These are phyloP conservation scores for Caenorhabditis plicata DNA, from an alignment of 2,888 invertebrate species.

Conservation along the genomic window DNA sequence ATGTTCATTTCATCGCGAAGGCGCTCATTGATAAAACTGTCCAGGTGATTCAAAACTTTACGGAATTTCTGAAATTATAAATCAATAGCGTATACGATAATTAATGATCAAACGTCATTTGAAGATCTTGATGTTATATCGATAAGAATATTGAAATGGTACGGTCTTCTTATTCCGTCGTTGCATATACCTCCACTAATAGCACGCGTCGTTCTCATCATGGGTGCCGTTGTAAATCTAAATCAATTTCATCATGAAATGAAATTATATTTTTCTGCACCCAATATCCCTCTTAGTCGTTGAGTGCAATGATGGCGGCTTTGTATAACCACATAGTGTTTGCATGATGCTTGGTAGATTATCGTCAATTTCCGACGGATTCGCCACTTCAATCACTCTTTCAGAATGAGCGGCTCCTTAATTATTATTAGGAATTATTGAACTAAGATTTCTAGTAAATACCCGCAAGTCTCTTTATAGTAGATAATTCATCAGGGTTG, in stretches of 20 bases:
- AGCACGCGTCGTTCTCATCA: constrained; percentile 50
- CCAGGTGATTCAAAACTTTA: constrained; percentile 38
- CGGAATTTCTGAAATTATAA: constrained; percentile 53
- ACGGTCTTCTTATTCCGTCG: constrained; percentile 55
- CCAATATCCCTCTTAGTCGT: constrained; percentile 37
- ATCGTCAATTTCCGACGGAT: constrained; percentile 36
- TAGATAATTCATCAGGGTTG: constrained; percentile 44
- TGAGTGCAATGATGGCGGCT: constrained; percentile 20
- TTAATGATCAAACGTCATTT: constrained; percentile 14
- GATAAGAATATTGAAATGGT: constrained; percentile 52
- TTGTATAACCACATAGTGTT: constrained; percentile 37
- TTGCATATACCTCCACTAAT: constrained; percentile 49
- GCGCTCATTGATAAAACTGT: constrained; percentile 44
- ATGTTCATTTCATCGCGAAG: constrained; percentile 41
- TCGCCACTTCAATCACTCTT: constrained; percentile 31
- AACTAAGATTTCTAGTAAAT: background rate
- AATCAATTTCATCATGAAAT: background rate
- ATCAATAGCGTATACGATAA: background rate
- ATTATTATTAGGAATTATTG: background rate
- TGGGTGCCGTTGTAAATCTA: constrained; percentile 33
- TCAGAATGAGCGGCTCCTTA: constrained; percentile 18
- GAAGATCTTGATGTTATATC: constrained; percentile 52
- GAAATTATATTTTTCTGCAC: background rate
- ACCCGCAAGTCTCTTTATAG: constrained; percentile 56
- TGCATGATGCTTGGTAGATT: constrained; percentile 27